Conservation (phyloP, 2,797 vertebrate genomes). For the Sciurus vulgaris region DNA sequence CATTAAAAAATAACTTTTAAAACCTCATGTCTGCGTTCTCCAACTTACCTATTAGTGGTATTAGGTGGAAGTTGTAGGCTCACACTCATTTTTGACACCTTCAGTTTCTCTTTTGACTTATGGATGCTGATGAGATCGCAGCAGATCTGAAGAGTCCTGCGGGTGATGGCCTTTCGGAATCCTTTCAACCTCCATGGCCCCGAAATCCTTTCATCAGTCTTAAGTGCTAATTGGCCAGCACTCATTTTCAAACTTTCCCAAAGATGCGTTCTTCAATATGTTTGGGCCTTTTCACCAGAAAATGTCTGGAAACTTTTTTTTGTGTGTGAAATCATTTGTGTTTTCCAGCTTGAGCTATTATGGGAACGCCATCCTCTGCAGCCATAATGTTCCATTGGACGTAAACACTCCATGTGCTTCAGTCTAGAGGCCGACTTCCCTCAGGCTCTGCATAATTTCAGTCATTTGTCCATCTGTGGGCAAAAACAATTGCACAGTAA, state of each 20-base stretch:
- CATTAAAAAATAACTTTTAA: background rate
- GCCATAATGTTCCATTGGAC: background rate
- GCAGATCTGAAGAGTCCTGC: background rate
- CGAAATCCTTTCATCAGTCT: background rate
- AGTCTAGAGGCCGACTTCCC: background rate
- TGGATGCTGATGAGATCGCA: background rate
- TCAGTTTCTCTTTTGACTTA: background rate
- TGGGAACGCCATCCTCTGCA: background rate
- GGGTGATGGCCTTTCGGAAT: constrained; percentile 17
- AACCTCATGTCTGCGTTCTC: background rate
- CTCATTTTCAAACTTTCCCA: constrained; percentile 25
- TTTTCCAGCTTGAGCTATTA: background rate
- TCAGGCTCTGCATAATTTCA: background rate
- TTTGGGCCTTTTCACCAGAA: background rate
- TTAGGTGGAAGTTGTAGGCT: background rate
- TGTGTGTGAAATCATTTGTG: background rate
- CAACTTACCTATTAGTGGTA: background rate
- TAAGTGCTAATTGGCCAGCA: background rate
- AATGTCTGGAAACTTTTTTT: background rate
- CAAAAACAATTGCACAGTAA: background rate
- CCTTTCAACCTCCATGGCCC: background rate
- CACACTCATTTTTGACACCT: background rate
- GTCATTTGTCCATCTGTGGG: background rate
- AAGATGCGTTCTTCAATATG: background rate
- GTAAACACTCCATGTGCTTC: background rate